A percentile compares a stretch with the other conserved stretches of the same genome.
These are phyloP conservation scores for Pithys albifrons DNA, from an alignment of 2,113 vertebrate species.

Conservation along the genomic window DNA sequence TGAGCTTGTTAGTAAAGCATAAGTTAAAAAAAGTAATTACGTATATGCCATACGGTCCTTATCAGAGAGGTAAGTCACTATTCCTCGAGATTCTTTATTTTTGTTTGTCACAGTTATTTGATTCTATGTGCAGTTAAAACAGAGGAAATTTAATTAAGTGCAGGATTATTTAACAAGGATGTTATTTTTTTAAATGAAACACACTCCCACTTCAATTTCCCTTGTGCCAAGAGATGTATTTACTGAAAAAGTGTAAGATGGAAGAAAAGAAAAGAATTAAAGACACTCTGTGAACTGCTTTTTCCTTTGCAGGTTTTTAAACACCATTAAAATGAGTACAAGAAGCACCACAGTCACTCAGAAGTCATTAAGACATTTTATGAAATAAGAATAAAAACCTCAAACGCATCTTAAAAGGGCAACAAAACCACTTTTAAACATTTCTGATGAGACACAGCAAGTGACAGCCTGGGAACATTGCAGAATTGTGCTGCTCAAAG, in stretches of 20 bases:
- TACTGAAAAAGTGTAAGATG: background rate
- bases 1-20: background rate
- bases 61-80: conserved; percentile 33
- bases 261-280: background rate
- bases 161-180: conserved; percentile 39
- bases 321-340: background rate
- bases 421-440: background rate
- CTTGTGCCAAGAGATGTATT: background rate
- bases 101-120: conserved; percentile 31
- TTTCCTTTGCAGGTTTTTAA: background rate
- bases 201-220: conserved; percentile 13
- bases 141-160: conserved; percentile 53
- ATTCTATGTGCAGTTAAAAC: conserved; percentile 31
- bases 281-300: background rate
- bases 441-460: background rate
- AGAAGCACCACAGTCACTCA: background rate
- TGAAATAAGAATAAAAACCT: background rate
- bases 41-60: background rate
- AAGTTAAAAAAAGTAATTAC: background rate
- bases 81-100: conserved; percentile 39
- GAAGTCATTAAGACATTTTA: background rate
- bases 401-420: background rate
- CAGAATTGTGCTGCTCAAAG: background rate
- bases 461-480: background rate
- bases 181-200: conserved; percentile 25